Base-by-base conservation (phyloP, 2,888 invertebrate genomes). In the Synanthedon formicaeformis region DNA sequence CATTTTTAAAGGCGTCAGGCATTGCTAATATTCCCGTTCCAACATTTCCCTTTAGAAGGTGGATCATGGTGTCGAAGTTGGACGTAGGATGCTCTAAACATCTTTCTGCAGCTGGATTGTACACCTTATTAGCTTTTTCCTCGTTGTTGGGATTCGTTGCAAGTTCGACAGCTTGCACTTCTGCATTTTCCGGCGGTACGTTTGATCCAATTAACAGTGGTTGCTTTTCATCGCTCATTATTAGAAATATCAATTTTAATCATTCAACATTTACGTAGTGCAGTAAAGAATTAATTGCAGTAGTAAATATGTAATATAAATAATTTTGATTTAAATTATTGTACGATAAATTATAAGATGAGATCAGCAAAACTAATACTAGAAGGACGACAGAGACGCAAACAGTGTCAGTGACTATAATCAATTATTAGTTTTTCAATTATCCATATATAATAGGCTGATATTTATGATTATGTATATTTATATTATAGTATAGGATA, bases 11-110 rank as follows among this genome's bases (percentile, higher is more conserved):
- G 13, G 97, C 97, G 81, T 96, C 93, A 4, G 99, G 98, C 95
- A 99, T 96, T 6, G 99, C 98, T 61, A 99, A 86, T 62, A 99
- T 97, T 4, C 99, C 99, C 0, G 98, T 98, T 6, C 98, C 98
- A 58, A 91, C 90, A 64, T 92, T 93, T 27, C 92, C 93, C 75
- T 93, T 93, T 41, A 93, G 78, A 57, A 93, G 80, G 71, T 93
- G 93, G 60, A 93, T 91, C 75, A 93, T 88, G 2, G 94, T 94
- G 68, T 94, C 93, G 63, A 92, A 88, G 81, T 94, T 96, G 59
- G 94, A 93, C 3, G 94, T 94, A 1, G 94, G 94, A 78, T 94
- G 92, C 66, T 93, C 93, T 62, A 94, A 75, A 54, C 90, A 88
- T 63, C 94, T 88, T 71, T 93, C 92, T 14, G 90, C 81, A 11